A percentile compares a stretch with the other conserved stretches of the same genome.
Conservation (phyloP, 2,888 invertebrate genomes). For the Caenorhabditis japonica region DNA sequence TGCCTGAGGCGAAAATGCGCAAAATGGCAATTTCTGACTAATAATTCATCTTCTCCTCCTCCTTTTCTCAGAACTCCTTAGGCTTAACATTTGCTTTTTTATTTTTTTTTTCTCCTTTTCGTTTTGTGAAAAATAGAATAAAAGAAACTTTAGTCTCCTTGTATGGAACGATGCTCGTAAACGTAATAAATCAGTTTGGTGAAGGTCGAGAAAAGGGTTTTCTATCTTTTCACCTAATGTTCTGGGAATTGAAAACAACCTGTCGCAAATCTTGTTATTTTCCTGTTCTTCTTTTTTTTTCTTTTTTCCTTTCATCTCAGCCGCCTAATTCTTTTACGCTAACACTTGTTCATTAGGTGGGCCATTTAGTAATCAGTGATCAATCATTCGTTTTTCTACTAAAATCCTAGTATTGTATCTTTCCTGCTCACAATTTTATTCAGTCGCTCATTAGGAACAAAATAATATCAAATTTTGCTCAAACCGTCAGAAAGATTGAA, state of each 20-base stretch:
- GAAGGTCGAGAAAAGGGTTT: conserved; percentile 20
- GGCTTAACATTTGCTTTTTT: conserved; percentile 23
- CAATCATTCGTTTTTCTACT: too few species aligned
- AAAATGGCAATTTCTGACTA: conserved; percentile 25
- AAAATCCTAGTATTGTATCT: too few species aligned
- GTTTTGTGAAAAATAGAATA: neutral
- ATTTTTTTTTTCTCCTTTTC: conserved; percentile 4
- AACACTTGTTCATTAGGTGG: neutral
- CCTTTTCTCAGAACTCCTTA: too few species aligned
- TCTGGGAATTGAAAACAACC: neutral
- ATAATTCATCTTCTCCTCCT: conserved; percentile 29
- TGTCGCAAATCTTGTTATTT: neutral
- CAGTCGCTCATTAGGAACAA: too few species aligned
- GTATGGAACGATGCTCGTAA: too few species aligned
- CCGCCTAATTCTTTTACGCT: neutral
- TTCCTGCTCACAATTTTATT: too few species aligned
- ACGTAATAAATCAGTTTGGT: conserved; percentile 24
- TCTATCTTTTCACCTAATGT: conserved; percentile 4
- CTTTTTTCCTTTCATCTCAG: neutral
- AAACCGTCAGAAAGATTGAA: too few species aligned
- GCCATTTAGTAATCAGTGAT: too few species aligned
- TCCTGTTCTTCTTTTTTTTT: conserved; percentile 4
- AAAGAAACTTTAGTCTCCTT: too few species aligned
- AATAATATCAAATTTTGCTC: too few species aligned
- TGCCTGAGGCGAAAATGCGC: conserved; percentile 19